Conservation (phyloP, 2,113 vertebrate genomes). For the Gasterosteus aculeatus region DNA sequence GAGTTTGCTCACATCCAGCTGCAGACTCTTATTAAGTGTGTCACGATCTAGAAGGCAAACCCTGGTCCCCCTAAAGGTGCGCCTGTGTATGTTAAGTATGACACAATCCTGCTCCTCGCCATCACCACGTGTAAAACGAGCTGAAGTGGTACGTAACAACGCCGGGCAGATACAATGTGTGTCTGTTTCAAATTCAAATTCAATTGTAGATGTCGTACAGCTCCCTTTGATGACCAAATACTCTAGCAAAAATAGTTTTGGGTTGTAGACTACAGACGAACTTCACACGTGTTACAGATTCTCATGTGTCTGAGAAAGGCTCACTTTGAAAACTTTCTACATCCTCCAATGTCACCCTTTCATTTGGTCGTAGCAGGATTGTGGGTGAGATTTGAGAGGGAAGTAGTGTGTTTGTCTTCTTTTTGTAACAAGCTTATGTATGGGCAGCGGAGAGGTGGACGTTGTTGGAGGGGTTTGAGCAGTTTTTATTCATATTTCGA, state of each 20-base stretch:
- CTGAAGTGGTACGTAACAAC: background rate
- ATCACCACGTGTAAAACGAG: background rate
- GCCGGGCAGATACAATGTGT: background rate
- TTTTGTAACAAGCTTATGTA: background rate
- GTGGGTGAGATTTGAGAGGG: background rate
- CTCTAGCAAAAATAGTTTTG: background rate
- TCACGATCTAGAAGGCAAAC: background rate
- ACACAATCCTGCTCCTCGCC: background rate
- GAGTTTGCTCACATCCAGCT: constrained; percentile 6
- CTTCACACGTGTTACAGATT: background rate
- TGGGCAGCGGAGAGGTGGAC: background rate
- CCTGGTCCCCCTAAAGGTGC: background rate
- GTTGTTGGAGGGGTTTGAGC: background rate
- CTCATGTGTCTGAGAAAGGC: background rate
- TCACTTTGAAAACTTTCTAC: background rate
- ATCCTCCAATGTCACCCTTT: background rate
- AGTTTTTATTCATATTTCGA: background rate
- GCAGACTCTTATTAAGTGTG: background rate
- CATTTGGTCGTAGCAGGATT: background rate
- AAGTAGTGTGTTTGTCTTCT: background rate
- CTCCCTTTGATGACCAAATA: background rate
- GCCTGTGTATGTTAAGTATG: background rate
- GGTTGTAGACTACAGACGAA: background rate
- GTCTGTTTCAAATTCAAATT: background rate
- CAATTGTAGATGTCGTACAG: background rate